These are phyloP conservation scores for Coleophora deauratella DNA, from an alignment of 2,888 invertebrate species.

Conservation along the genomic window DNA sequence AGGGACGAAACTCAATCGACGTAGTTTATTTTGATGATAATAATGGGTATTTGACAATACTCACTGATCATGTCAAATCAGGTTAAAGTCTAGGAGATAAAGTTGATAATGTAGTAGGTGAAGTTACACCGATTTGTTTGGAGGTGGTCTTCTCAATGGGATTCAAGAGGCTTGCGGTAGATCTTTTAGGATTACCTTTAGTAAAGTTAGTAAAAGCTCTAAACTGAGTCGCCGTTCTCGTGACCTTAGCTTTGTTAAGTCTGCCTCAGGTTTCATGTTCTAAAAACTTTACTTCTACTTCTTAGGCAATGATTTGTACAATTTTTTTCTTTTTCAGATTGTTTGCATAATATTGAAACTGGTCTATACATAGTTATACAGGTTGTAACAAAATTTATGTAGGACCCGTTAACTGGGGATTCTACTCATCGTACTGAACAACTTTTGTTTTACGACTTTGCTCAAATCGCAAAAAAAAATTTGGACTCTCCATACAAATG, in stretches of 20 bases:
- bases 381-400: too few relatives aligned
- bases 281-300: too few relatives aligned
- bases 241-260: constrained; percentile 13
- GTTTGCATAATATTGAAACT: too few relatives aligned
- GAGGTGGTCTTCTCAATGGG: constrained; percentile 20
- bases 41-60: constrained; percentile 11
- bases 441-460: too few relatives aligned
- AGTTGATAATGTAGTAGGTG: constrained; percentile 5
- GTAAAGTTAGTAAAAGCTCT: constrained; percentile 25
- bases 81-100: constrained; percentile 9
- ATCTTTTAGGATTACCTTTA: constrained; percentile 31
- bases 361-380: too few relatives aligned
- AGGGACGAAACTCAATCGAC: constrained; percentile 14
- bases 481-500: too few relatives aligned
- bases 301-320: too few relatives aligned
- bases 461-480: too few relatives aligned
- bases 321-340: too few relatives aligned
- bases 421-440: too few relatives aligned
- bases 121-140: constrained; percentile 8
- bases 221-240: constrained; percentile 16
- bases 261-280: too few relatives aligned
- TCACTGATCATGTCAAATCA: not conserved
- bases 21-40: constrained; percentile 23
- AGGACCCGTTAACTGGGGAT: too few relatives aligned
- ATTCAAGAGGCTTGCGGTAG: constrained; percentile 31